These are phyloP conservation scores for Cataglyphis altisquamis DNA, from an alignment of 2,888 invertebrate genomes.

Conservation along the genomic window DNA sequence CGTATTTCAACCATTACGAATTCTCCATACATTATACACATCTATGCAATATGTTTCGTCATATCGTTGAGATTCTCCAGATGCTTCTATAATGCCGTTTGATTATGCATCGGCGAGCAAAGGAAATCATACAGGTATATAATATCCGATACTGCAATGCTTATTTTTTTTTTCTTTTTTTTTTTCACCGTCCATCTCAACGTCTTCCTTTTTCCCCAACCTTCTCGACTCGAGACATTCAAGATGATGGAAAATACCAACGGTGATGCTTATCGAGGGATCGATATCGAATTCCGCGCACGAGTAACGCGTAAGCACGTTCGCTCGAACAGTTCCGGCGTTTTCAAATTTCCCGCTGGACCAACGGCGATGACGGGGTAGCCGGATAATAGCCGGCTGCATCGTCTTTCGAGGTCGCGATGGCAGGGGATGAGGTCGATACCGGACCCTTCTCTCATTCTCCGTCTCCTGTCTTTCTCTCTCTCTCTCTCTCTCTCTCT, in stretches of 20 bases:
- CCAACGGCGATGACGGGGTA: constrained; percentile 33
- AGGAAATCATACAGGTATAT: background rate
- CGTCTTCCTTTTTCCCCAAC: background rate
- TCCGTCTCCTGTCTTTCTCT: too few relatives aligned
- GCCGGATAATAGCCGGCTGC: constrained; percentile 48
- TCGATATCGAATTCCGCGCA: constrained; percentile 55
- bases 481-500: too few relatives aligned
- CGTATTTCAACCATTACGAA: background rate
- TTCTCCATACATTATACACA: background rate
- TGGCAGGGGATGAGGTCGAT: constrained; percentile 7
- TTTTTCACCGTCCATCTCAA: background rate
- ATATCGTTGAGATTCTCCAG: background rate
- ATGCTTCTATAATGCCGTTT: background rate
- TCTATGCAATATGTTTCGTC: background rate
- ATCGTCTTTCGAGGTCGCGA: constrained; percentile 43
- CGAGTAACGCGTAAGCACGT: constrained; percentile 49
- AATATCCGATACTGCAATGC: background rate
- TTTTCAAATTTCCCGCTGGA: constrained; percentile 53
- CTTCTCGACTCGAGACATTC: constrained; percentile 47
- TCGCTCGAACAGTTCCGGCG: constrained; percentile 42
- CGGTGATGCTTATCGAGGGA: constrained; percentile 35
- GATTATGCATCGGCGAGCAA: background rate
- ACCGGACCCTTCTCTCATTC: constrained; percentile 20
- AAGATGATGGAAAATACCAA: constrained; percentile 53
- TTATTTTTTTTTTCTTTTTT: too few relatives aligned